phyloP scores from a whole-genome alignment of 1,140 invertebrate genomes.

The Zaprionus taronus region DNA sequence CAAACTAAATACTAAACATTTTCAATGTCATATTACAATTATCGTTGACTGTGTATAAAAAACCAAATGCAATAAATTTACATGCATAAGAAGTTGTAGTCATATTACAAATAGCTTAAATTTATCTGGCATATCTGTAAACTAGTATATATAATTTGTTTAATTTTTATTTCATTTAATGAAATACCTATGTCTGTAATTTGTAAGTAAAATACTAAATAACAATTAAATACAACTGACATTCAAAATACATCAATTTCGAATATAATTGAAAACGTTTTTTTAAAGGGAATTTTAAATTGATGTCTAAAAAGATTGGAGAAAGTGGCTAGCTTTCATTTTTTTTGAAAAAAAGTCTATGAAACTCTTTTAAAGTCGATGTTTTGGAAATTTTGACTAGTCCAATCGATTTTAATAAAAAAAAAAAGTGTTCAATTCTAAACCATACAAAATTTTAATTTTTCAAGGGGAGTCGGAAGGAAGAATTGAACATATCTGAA shows the following conservation, averaged over 20 bases:
- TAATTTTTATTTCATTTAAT: conserved; percentile 30
- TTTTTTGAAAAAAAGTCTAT: neutral
- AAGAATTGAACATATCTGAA: neutral
- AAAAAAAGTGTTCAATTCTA: neutral
- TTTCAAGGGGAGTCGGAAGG: neutral
- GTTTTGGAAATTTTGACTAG: too few relatives aligned
- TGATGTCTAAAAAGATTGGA: neutral
- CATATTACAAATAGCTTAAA: conserved; percentile 47
- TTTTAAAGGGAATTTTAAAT: conserved; percentile 1
- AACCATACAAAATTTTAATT: neutral
- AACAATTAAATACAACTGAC: conserved; percentile 33
- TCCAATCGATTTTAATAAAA: neutral
- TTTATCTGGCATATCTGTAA: conserved; percentile 44
- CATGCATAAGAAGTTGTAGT: conserved; percentile 49
- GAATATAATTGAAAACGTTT: conserved; percentile 20
- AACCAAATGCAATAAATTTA: conserved; percentile 70
- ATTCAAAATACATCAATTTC: conserved; percentile 28
- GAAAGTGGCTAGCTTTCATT: neutral
- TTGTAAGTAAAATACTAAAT: conserved; percentile 35
- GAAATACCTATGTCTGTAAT: conserved; percentile 24
- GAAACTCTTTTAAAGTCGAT: neutral
- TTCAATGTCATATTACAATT: conserved; percentile 53
- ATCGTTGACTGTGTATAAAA: conserved; percentile 65
- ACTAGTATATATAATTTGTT: conserved; percentile 46
- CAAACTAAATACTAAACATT: conserved; percentile 48